Evolutionary conservation across 2,113 vertebrate species (phyloP).

Genomic region (Pachycephala philippinensis): DNA sequence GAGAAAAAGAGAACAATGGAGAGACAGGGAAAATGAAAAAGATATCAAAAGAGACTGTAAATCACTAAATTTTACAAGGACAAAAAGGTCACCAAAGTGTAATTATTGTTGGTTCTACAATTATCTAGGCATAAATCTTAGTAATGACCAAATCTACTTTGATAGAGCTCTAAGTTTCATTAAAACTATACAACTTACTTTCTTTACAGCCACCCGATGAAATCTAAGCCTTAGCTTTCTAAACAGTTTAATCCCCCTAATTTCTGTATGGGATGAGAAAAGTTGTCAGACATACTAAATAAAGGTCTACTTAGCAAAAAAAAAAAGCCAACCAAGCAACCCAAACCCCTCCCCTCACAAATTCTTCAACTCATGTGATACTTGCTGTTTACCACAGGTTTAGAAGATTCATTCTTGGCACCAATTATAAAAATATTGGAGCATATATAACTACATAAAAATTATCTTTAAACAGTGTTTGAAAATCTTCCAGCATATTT

Average conservation of each 20-base stretch:
- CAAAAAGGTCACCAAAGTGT: not conserved
- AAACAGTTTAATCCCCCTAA: not conserved
- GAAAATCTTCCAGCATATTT: not conserved
- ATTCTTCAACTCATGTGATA: not conserved
- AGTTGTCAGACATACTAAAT: not conserved
- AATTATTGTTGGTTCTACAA: not conserved
- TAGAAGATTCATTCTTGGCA: not conserved
- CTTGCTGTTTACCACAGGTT: not conserved
- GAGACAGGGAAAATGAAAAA: not conserved
- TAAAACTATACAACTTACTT: not conserved
- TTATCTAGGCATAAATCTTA: not conserved
- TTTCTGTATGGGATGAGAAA: not conserved
- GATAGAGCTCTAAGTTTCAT: not conserved
- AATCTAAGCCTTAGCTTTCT: not conserved
- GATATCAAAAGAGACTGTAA: not conserved
- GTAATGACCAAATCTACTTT: not conserved
- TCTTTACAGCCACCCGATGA: not conserved
- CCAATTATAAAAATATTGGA: not conserved
- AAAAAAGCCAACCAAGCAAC: not conserved
- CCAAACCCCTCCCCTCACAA: accelerated
- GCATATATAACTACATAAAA: not conserved
- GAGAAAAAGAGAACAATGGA: not conserved
- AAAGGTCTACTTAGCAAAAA: not conserved
- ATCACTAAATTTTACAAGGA: constrained; percentile 21
- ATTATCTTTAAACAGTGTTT: not conserved